Conservation (phyloP, 1,140 invertebrate genomes). For the Drosophila kohkoa region DNA sequence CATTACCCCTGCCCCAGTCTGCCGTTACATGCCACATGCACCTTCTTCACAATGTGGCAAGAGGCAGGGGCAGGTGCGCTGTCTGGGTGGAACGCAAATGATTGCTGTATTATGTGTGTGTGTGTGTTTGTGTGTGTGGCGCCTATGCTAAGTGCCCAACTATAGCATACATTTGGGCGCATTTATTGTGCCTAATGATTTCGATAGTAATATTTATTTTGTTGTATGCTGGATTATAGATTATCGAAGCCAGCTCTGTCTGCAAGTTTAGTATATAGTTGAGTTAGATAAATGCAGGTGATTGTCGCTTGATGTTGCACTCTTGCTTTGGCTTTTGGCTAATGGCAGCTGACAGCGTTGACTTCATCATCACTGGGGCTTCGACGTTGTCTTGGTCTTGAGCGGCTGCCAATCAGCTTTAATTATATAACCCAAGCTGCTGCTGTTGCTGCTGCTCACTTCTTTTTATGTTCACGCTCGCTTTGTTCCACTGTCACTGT, state of each 20-base stretch:
- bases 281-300: conserved; percentile 68
- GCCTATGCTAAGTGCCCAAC: conserved; percentile 51
- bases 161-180: conserved; percentile 73
- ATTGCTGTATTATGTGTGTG: conserved; percentile 63
- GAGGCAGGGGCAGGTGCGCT: conserved; percentile 3
- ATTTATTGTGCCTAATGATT: conserved; percentile 74
- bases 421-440: conserved; percentile 63
- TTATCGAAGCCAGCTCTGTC: no score
- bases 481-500: conserved; percentile 44
- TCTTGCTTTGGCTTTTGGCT: neutral
- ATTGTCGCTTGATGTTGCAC: conserved; percentile 41
- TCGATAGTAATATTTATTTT: conserved; percentile 28
- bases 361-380: neutral
- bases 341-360: conserved; percentile 35
- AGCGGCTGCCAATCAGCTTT: conserved; percentile 65
- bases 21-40: conserved; percentile 55
- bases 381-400: conserved; percentile 4
- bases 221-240: neutral
- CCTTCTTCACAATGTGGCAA: conserved; percentile 40
- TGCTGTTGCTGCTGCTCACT: conserved; percentile 65
- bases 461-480: conserved; percentile 70
- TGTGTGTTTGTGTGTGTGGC: conserved; percentile 34
- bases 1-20: conserved; percentile 69
- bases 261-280: no score
- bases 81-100: conserved; percentile 39